Conservation (phyloP, 2,888 invertebrate genomes). For the Clitarchus hookeri region DNA sequence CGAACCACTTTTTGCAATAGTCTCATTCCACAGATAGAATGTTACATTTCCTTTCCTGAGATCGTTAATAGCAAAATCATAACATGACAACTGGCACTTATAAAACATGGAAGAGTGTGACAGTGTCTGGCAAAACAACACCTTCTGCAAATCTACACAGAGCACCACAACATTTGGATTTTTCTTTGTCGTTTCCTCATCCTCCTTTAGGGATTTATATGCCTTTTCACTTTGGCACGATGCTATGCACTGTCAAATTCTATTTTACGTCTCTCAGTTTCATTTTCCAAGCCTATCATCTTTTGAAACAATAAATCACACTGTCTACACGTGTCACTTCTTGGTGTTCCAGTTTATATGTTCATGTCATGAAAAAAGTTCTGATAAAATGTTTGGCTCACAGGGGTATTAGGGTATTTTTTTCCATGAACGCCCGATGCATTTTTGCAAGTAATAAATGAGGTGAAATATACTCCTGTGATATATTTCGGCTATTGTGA, state of each 20-base stretch:
- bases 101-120: neutral
- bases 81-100: slow-evolving; percentile 6
- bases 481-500: too few species aligned
- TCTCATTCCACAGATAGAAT: too few species aligned
- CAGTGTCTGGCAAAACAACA: neutral
- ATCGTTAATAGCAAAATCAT: too few species aligned
- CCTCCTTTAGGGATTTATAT: neutral
- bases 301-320: too few species aligned
- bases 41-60: too few species aligned
- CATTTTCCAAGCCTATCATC: too few species aligned
- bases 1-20: neutral
- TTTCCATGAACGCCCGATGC: neutral
- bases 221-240: slow-evolving; percentile 6
- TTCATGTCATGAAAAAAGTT: neutral
- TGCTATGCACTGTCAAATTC: too few species aligned
- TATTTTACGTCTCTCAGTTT: too few species aligned
- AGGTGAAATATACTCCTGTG: neutral
- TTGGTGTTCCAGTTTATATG: neutral
- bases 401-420: neutral
- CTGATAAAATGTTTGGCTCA: too few species aligned
- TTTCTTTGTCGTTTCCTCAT: neutral
- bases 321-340: too few species aligned
- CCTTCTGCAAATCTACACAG: too few species aligned
- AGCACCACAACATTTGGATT: slow-evolving; percentile 5
- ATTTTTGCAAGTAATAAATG: neutral